phyloP scores from a whole-genome alignment of 2,797 vertebrate genomes.

The Pitangus sulphuratus region DNA sequence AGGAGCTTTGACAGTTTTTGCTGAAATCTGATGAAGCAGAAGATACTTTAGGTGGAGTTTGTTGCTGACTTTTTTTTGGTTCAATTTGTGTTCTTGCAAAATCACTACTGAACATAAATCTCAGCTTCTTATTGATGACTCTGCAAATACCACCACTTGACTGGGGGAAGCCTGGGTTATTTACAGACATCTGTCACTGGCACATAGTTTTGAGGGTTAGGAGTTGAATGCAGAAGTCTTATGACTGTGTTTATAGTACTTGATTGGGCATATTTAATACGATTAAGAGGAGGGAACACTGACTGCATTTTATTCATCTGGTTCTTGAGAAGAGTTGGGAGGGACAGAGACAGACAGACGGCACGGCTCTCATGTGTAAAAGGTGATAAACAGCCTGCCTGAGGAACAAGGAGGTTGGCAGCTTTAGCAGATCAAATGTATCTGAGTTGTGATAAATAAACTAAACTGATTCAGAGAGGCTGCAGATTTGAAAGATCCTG shows the following conservation, averaged over 20 bases:
- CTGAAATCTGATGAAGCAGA: not conserved
- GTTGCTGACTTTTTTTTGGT: not conserved
- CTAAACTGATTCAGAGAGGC: not conserved
- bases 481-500: not conserved
- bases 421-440: slow-evolving; percentile 9
- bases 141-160: not conserved
- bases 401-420: not conserved
- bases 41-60: not conserved
- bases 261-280: not conserved
- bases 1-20: not conserved
- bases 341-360: not conserved
- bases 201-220: not conserved
- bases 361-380: not conserved
- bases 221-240: not conserved
- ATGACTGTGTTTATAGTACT: not conserved
- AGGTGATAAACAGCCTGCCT: not conserved
- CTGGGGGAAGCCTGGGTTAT: not conserved
- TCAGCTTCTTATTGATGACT: not conserved
- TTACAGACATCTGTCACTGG: not conserved
- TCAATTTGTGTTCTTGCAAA: not conserved
- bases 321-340: not conserved
- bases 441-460: not conserved
- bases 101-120: not conserved
- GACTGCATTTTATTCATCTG: not conserved
- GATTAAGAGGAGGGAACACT: not conserved